Evolutionary conservation across 2,888 invertebrate species (phyloP).

Genomic region (Mythimna lalbum): DNA sequence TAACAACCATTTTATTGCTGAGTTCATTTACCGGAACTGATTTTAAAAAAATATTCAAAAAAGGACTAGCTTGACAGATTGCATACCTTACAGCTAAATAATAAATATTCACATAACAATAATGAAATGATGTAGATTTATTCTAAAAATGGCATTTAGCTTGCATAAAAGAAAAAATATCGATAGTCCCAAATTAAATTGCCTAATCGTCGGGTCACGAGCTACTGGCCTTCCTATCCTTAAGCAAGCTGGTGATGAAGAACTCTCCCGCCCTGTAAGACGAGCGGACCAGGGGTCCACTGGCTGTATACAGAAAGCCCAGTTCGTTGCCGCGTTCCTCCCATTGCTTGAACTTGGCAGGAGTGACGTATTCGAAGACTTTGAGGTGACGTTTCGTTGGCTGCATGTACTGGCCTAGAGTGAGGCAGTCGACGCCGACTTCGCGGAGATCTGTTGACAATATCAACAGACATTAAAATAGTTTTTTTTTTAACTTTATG

Average conservation of each 20-base stretch:
- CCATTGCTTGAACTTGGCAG: slow-evolving; percentile 97
- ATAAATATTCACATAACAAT: slow-evolving; percentile 1
- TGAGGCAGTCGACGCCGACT: slow-evolving; percentile 97
- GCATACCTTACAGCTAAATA: not conserved
- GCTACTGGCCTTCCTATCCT: slow-evolving; percentile 88
- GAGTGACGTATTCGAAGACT: slow-evolving; percentile 98
- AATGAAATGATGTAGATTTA: not conserved
- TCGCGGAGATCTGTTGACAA: slow-evolving; percentile 92
- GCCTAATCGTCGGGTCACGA: slow-evolving; percentile 71
- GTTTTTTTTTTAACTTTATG: too few species aligned
- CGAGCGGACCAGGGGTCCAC: slow-evolving; percentile 98
- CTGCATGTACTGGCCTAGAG: slow-evolving; percentile 99
- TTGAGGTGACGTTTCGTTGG: slow-evolving; percentile 99
- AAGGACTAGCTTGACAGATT: not conserved
- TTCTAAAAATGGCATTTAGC: slow-evolving; percentile 16
- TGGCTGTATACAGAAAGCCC: slow-evolving; percentile 99
- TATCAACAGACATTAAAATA: too few species aligned
- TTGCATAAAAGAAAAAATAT: not conserved
- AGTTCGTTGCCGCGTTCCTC: slow-evolving; percentile 94
- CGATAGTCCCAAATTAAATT: not conserved
- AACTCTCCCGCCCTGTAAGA: slow-evolving; percentile 99
- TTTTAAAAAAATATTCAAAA: not conserved
- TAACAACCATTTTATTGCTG: too few species aligned
- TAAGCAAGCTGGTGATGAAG: slow-evolving; percentile 95
- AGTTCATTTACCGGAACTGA: too few species aligned